Evolutionary conservation across 35 echinoderm and acorn worm species (phyloP), one percentile per base, ranked within the genome.

Genomic region (Hemicentrotus pulcherrimus): DNA sequence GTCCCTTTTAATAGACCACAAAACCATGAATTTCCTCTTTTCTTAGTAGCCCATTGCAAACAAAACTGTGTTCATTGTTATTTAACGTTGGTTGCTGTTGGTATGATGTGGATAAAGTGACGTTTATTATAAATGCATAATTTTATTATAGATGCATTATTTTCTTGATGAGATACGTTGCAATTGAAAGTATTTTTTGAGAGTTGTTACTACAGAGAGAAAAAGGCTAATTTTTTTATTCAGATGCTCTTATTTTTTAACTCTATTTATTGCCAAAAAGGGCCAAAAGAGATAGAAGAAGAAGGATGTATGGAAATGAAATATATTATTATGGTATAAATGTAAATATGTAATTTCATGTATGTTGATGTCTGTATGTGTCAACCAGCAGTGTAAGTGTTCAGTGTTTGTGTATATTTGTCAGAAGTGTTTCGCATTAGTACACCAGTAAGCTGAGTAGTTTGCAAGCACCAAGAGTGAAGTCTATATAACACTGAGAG

Each of bases 141-240:
- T 78, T 78, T 78, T 78, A 78, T 78, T 78, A 78, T n/a, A 78
- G 65, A 78, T 78, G 65, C 65, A 78, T 78, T 78, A 78, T 78
- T 78, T 78, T 78, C 22, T 6, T 22, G 19, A 78, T 78, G 88
- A 90, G 14, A 45, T 90, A 31, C 19, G 24, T 90, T 90, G 32
- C 32, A 24, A 90, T 90, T 90, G 88, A 47, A 45, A 16, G 46
- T 90, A 90, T 90, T 90, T 90, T 90, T 90, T 33, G 32, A 35
- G 88, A n/a, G 46, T 78, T 78, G 65, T 90, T 45, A 90, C 32
- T 16, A 45, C 32, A 45, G 88, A 90, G 32, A 90, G 88, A 90
- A 3, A 41, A 90, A 90, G 88, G 33, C 88, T 90, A 90, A 90
- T 90, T 47, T 90, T 89, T 90, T 90, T 90, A 90, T 90, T 90